Base-by-base conservation (phyloP, 2,888 invertebrate species). In the Ectropis crepuscularia region DNA sequence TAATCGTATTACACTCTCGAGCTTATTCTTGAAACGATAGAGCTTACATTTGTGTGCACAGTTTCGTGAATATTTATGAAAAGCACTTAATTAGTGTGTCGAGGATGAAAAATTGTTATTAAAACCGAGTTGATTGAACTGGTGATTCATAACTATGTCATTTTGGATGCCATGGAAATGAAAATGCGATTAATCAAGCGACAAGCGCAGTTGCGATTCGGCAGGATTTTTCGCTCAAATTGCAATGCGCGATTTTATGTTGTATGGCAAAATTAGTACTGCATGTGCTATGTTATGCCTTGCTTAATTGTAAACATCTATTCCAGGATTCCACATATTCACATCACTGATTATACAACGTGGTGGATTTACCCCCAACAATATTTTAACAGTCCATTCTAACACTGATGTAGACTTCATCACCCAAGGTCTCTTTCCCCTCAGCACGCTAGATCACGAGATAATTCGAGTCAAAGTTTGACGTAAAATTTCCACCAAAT, bases 41-140 rank as follows among this genome's bases (percentile, higher is more conserved):
- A 81, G 88, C 72, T 76, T 65, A 82, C 76, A 82, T 69, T 84
- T 61, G 74, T 47, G 42, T 41, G 47, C 47, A 55, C 65, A 68
- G 71, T 80, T 80, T 79, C 67, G 72, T 75, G 75, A 83, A 85
- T 88, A 89, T 91, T 91, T 91, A 91, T 89, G 88, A 89, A 89
- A 88, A 87, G 88, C 88, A 87, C 90, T 92, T 91, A 92, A 92
- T 92, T 92, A 92, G 90, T 90, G 83, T 90, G 91, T 91, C 90
- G 88, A 86, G 90, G 87, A 88, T 92, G 91, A 92, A 91, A 92
- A 92, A 92, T 92, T 90, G 90, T 90, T 92, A 91, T 92, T 89
- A 90, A 89, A 90, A 90, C 90, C 83, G 82, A 87, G 84, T 85
- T 90, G 90, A 92, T 92, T 90, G 91, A 90, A 89, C 88, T 86